Conservation (phyloP, 2,113 vertebrate species). For the Aegotheles bennettii region DNA sequence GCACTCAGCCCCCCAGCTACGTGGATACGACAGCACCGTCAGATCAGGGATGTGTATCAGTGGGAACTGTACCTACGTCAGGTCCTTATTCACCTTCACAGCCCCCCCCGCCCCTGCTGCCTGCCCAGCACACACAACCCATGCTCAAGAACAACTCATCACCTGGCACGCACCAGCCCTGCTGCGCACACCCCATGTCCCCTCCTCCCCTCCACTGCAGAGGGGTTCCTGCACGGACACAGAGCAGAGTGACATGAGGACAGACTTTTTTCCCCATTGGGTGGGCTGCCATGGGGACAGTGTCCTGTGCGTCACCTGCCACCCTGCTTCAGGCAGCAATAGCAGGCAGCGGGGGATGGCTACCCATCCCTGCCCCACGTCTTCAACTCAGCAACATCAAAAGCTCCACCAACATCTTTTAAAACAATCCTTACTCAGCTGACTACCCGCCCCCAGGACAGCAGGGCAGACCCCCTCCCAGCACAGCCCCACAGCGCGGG, state of each 20-base stretch:
- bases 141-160: background rate
- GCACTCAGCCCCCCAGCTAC: rapidly evolving
- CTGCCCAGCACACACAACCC: background rate
- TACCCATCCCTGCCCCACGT: background rate
- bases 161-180: background rate
- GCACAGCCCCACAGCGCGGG: background rate
- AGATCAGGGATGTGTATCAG: background rate
- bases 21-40: rapidly evolving
- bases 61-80: background rate
- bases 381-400: background rate
- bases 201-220: background rate
- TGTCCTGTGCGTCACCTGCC: background rate
- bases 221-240: background rate
- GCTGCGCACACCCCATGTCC: background rate
- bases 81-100: background rate
- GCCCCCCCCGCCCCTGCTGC: background rate
- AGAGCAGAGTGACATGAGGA: background rate
- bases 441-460: background rate
- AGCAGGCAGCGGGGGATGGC: background rate
- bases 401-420: background rate
- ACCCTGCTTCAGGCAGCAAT: background rate
- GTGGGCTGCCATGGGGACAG: background rate
- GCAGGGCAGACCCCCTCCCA: background rate
- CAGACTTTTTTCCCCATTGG: background rate
- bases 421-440: background rate